phyloP scores from a whole-genome alignment of 2,113 vertebrate genomes.

The Cichladusa arquata region DNA sequence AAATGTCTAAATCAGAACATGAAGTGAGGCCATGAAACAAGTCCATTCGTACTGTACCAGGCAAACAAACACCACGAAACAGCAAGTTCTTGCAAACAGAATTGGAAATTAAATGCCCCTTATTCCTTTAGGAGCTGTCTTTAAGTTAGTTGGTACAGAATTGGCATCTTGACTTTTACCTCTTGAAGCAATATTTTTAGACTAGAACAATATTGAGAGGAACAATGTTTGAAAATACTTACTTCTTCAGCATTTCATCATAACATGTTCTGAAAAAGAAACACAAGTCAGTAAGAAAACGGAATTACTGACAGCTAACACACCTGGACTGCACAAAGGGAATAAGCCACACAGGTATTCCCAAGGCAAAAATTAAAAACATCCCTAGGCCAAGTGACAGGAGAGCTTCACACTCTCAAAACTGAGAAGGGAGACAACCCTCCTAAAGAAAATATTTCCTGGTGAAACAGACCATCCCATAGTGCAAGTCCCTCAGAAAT shows the following conservation, averaged over 20 bases:
- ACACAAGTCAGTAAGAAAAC: not conserved
- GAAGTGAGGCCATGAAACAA: not conserved
- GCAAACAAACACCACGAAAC: not conserved
- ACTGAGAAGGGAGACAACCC: not conserved
- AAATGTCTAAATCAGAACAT: not conserved
- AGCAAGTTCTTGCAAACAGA: not conserved
- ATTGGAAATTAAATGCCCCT: not conserved
- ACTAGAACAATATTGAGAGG: not conserved
- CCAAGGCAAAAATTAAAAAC: not conserved
- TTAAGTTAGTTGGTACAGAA: not conserved
- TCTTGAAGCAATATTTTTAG: not conserved
- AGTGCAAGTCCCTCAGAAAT: accelerated
- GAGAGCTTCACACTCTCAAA: not conserved
- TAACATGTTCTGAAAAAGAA: constrained; percentile 88
- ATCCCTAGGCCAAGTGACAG: accelerated
- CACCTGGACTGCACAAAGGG: not conserved
- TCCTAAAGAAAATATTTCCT: not conserved
- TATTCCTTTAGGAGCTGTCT: not conserved
- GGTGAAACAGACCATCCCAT: not conserved
- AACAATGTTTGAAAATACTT: constrained; percentile 44
- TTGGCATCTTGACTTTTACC: accelerated
- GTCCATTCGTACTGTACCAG: accelerated
- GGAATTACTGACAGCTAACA: not conserved
- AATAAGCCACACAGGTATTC: not conserved
- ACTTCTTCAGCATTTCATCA: constrained; percentile 83